phyloP scores from a whole-genome alignment of 2,888 invertebrate species.

The Melieria omissa region DNA sequence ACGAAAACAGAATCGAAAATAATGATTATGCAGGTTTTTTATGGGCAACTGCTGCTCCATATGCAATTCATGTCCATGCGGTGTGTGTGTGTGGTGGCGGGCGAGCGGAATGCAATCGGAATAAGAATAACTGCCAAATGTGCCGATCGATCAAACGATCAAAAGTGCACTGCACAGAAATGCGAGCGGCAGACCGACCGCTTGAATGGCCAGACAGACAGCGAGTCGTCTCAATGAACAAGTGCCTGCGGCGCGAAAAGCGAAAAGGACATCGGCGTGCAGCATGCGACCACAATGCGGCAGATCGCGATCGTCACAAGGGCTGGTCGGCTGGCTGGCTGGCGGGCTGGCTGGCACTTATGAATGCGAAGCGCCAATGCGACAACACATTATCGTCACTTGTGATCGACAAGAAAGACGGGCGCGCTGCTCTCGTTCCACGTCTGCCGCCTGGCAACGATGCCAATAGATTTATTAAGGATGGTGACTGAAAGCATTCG shows the following conservation, averaged over 20 bases:
- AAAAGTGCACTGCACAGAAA: background rate
- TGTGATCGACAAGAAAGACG: conserved; percentile 46
- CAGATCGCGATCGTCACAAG: background rate
- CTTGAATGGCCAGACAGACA: background rate
- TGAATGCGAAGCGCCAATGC: conserved; percentile 48
- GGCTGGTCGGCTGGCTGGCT: background rate
- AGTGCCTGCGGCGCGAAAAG: background rate
- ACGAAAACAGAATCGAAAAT: conserved; percentile 44
- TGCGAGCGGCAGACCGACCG: background rate
- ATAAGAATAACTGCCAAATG: background rate
- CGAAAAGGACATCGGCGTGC: background rate
- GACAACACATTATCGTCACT: conserved; percentile 59
- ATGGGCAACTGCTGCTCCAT: background rate
- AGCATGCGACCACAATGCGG: background rate
- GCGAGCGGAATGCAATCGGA: background rate
- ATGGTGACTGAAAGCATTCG: background rate
- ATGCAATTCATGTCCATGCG: conserved; percentile 6
- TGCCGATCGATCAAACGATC: conserved; percentile 13
- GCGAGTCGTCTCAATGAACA: background rate
- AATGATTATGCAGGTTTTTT: conserved; percentile 45
- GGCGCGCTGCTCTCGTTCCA: too few species aligned
- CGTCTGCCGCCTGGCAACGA: too few species aligned
- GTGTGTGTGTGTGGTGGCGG: background rate
- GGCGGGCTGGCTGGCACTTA: background rate
- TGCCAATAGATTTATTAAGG: conserved; percentile 1